A percentile compares a stretch with the other conserved stretches of the same genome.
Conservation (phyloP, 2,797 vertebrate genomes). For the Gambelia wislizenii region DNA sequence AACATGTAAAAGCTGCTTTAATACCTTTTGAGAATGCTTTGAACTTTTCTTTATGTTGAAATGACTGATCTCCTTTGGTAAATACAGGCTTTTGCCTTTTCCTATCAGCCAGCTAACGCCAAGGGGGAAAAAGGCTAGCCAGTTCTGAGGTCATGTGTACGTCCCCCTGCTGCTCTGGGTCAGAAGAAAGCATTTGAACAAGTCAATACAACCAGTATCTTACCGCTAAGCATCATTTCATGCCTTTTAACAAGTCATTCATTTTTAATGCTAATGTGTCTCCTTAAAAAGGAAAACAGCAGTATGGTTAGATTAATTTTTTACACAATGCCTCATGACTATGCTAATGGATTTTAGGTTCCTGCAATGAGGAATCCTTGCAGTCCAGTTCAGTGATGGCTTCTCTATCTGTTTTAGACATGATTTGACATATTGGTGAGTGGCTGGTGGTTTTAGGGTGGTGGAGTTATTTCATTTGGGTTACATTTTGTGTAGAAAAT, state of each 20-base stretch:
- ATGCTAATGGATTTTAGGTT: background rate
- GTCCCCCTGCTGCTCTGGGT: conserved; percentile 18
- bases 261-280: conserved; percentile 48
- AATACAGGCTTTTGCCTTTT: conserved; percentile 29
- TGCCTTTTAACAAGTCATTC: conserved; percentile 53
- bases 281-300: conserved; percentile 5
- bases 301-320: conserved; percentile 25
- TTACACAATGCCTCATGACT: conserved; percentile 21
- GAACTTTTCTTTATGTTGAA: background rate
- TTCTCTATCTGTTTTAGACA: background rate
- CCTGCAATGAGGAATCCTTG: conserved; percentile 19
- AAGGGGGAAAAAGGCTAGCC: background rate
- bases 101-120: conserved; percentile 29
- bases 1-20: conserved; percentile 7
- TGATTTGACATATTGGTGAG: background rate
- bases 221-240: conserved; percentile 38
- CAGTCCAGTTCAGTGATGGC: background rate
- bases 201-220: conserved; percentile 32
- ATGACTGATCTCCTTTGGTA: conserved; percentile 25
- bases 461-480: background rate
- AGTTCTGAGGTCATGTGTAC: conserved; percentile 9
- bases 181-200: conserved; percentile 17
- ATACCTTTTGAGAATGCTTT: conserved; percentile 20
- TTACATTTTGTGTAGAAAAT: background rate
- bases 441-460: background rate